Base-by-base conservation (phyloP, 1,140 invertebrate genomes). In the Trichonephila inaurata region DNA sequence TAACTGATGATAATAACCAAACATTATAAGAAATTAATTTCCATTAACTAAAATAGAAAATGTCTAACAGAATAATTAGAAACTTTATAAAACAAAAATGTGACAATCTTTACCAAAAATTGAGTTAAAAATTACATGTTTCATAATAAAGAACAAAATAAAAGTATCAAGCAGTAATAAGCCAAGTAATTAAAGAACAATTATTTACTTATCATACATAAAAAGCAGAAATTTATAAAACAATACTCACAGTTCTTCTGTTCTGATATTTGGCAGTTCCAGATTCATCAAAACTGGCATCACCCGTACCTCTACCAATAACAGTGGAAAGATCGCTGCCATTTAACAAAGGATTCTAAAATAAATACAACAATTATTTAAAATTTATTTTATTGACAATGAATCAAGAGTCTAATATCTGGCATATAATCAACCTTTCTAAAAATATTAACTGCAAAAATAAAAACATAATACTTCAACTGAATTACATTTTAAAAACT, bases 281-380 rank as follows among this genome's bases (percentile, higher is more conserved):
- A 96, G 98, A 98, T 95, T 98, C 97, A 96, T 98, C 97, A 95
- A 97, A 97, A 69, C 97, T 97, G 4, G 98, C 98, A 94, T 97
- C 97, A 28, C 98, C 98, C 81, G 98, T 97, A 12, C 98, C 98
- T 12, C 98, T 98, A 0, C 98, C 98, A 95, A 99, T 99, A 96
- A 99, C 98, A 16, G 99, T 99, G 0, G 98, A 99, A 14, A 99
- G 97, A 96, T 99, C 99, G 89, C 98, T 98, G 10, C 99, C 99
- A 96, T 98, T 98, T 0, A 99, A 96, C 2, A 99, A 96, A 0
- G 98, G 98, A 96, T 99, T 99, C 97, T 99, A 98, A 60, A 94
- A 94, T 6, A 51, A 90, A 69, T 12, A 69, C 12, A 0, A 69
- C 21, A 69, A 2, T 14, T 8, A 12, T n/a, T 69, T 8, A 28